Evolutionary conservation across 2,888 invertebrate species (phyloP).

Genomic region (Colostygia pectinataria): DNA sequence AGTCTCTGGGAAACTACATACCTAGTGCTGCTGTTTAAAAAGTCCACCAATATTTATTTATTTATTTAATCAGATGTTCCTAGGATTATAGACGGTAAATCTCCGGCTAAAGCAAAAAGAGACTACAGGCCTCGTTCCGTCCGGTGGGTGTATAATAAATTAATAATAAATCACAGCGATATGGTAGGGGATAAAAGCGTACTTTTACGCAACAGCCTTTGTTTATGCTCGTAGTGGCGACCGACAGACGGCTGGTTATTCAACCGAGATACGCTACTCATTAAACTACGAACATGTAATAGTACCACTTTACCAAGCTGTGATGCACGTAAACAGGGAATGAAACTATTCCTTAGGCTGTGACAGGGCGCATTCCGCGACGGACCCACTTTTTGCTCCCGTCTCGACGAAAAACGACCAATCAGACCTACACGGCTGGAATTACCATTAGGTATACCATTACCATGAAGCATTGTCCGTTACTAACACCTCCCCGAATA

Average conservation of each 20-base stretch:
- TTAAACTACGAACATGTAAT: not conserved
- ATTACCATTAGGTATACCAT: constrained; percentile 70
- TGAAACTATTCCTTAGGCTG: constrained; percentile 1
- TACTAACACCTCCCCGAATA: constrained; percentile 28
- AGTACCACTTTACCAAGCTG: not conserved
- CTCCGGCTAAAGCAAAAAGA: not conserved
- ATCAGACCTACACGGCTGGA: constrained; percentile 75
- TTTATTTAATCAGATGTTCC: no score
- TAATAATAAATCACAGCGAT: constrained; percentile 72
- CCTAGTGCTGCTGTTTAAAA: no score
- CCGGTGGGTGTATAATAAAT: constrained; percentile 50
- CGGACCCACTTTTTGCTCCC: constrained; percentile 77
- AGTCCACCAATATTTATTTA: no score
- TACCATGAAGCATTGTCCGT: constrained; percentile 63
- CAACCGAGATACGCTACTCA: constrained; percentile 53
- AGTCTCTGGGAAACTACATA: no score
- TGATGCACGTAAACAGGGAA: not conserved
- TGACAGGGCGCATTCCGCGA: constrained; percentile 69
- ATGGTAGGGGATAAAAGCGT: constrained; percentile 66
- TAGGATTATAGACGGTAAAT: not conserved
- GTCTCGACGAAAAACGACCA: constrained; percentile 63
- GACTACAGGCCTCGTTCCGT: constrained; percentile 29
- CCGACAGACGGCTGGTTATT: constrained; percentile 76
- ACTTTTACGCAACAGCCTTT: constrained; percentile 81
- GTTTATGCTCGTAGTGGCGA: constrained; percentile 64